Evolutionary conservation across 2,888 invertebrate genomes (phyloP), one percentile per base, ranked within the genome.

Genomic region (Himalopsyche japonica): DNA sequence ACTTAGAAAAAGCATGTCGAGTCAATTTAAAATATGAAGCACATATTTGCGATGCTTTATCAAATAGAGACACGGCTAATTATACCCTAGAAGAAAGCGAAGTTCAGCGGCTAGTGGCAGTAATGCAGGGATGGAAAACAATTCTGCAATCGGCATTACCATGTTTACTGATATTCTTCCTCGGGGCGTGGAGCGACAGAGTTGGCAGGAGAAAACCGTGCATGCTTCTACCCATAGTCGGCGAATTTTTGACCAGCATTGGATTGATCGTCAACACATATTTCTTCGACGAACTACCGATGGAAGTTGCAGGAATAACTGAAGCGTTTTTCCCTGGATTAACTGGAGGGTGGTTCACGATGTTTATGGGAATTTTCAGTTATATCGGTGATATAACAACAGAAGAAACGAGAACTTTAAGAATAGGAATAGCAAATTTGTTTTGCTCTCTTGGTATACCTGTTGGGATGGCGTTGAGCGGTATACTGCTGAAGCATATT

Each of bases 341-440:
- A 8, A 96, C 96, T 0, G 96, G 97, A 12, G 97, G 97, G 10
- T 97, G 97, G 97, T 96, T 96, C 89, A 96, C 96, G 43, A 96
- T 97, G 96, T 95, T 97, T 88, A 97, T 97, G 96, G 96, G 96
- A 27, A 95, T 97, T 87, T 96, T 98, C 91, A 96, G 97, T 90
- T 98, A 97, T 89, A 95, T 98, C 85, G 96, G 95, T 1, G 97
- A 98, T 89, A 95, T 97, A 20, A 97, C 97, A 3, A 95, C 95
- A 3, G 94, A 96, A 87, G 95, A 97, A 89, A 95, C 95, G 88
- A 94, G 97, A 88, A 98, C 98, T 30, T 92, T 97, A 78, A 91
- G 98, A 86, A 97, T 98, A 88, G 97, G 97, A 34, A 95, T 98
- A 81, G 95, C 97, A 87, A 98, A 98, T 91, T 94, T 97, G 8